Base-by-base conservation (phyloP, 2,113 vertebrate species). In the Mirounga angustirostris region DNA sequence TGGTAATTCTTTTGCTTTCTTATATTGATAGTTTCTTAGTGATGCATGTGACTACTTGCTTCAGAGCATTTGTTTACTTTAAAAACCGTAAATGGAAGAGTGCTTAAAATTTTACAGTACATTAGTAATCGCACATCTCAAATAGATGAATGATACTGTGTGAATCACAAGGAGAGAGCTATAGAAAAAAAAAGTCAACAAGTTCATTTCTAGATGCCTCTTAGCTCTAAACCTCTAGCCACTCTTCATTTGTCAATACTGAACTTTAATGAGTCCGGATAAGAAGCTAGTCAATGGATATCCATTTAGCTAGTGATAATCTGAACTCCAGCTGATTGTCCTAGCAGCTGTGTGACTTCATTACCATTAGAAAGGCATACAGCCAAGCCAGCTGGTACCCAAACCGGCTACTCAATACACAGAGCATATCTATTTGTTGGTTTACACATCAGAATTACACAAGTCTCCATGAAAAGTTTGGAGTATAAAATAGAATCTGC, bases 311-410 rank as follows among this genome's bases (percentile, higher is more conserved):
- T 97, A 94, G 98, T 98, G 98, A 98, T 98, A 98, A 98, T 99
- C 98, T 98, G 98, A 99, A 98, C 98, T 99, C 98, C 98, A 99
- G 98, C 98, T 99, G 99, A 99, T 99, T 99, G 99, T 99, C 98
- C 98, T 98, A 98, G 99, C 99, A 99, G 99, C 99, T 99, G 99
- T 98, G 98, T 98, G 98, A 98, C 98, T 99, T 99, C 99, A 99
- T 99, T 99, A 99, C 98, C 99, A 99, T 99, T 98, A 99, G 98
- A 99, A 99, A 99, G 99, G 99, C 99, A 95, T 81, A 86, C 96
- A 98, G 98, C 99, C 99, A 99, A 99, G 98, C 98, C 99, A 99
- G 99, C 99, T 99, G 99, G 98, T 98, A 98, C 95, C 98, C 98
- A 98, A 98, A 98, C 98, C 98, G 96, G 98, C 98, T 98, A 88